Percentiles rank a stretch among this genome's conserved stretches.
Evolutionary conservation across 2,113 vertebrate genomes (phyloP).

Genomic region (Garra rufa): DNA sequence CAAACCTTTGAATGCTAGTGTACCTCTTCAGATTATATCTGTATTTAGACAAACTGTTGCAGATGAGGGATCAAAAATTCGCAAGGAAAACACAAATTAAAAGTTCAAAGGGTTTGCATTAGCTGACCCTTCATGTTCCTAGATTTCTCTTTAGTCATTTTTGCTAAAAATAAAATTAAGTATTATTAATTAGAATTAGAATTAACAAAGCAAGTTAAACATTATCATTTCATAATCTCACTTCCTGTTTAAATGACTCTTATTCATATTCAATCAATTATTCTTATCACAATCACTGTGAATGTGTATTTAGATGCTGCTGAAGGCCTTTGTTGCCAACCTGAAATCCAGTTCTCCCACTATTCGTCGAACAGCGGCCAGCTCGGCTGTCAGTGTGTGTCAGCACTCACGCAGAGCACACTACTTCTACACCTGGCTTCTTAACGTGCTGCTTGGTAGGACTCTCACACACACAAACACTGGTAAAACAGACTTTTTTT

Average conservation of each 20-base stretch:
- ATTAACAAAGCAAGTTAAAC: background rate
- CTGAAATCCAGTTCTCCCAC: conserved; percentile 92
- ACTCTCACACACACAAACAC: background rate
- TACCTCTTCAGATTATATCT: background rate
- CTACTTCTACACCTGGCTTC: conserved; percentile 96
- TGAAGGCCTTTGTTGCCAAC: conserved; percentile 93
- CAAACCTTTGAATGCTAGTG: background rate
- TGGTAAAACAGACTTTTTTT: background rate
- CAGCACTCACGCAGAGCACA: conserved; percentile 90
- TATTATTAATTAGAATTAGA: background rate
- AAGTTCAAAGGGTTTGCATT: no score
- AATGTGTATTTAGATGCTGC: conserved; percentile 77
- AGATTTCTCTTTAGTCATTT: background rate
- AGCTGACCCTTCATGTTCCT: no score
- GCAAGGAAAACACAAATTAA: background rate
- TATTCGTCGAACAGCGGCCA: conserved; percentile 90
- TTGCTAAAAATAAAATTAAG: background rate
- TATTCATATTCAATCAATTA: background rate
- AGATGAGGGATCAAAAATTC: background rate
- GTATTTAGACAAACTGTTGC: background rate
- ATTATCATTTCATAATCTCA: background rate
- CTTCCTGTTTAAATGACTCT: background rate
- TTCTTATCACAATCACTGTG: background rate
- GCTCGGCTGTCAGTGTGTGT: conserved; percentile 88
- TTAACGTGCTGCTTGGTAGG: conserved; percentile 91